Evolutionary conservation across 1,140 invertebrate genomes (phyloP).

Genomic region (Cephus cinctus): DNA sequence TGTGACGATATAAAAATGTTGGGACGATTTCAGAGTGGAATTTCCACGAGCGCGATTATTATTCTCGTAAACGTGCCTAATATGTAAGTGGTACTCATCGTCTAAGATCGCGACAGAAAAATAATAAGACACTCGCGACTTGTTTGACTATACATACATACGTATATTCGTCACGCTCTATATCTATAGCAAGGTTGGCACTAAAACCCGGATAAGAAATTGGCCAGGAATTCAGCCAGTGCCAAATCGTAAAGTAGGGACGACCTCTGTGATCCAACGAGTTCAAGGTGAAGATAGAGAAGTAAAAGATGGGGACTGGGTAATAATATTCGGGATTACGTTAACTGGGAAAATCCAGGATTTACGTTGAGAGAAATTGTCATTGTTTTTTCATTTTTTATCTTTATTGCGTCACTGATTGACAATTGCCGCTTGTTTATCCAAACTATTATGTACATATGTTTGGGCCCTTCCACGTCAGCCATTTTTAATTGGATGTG

Average conservation of each 20-base stretch:
- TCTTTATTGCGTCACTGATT: background rate
- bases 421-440: too few species aligned
- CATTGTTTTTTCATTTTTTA: too few species aligned
- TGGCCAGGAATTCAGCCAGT: slow-evolving; percentile 3
- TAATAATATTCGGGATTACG: background rate
- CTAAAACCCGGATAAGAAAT: slow-evolving; percentile 17
- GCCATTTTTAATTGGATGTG: slow-evolving; percentile 3
- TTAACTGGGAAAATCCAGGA: background rate
- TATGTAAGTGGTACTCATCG: too few species aligned
- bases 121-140: background rate
- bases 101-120: background rate
- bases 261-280: slow-evolving; percentile 9
- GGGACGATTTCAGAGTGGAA: too few species aligned
- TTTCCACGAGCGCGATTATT: too few species aligned
- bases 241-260: slow-evolving; percentile 13
- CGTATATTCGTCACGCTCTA: too few species aligned
- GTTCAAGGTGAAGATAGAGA: slow-evolving; percentile 16
- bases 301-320: slow-evolving; percentile 4
- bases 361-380: background rate
- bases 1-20: background rate
- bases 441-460: too few species aligned
- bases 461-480: background rate
- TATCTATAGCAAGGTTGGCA: too few species aligned
- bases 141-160: background rate
- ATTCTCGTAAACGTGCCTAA: too few species aligned